Evolutionary conservation across 2,888 invertebrate genomes (phyloP), one percentile per base, ranked within the genome.

Genomic region (Spodoptera exigua): DNA sequence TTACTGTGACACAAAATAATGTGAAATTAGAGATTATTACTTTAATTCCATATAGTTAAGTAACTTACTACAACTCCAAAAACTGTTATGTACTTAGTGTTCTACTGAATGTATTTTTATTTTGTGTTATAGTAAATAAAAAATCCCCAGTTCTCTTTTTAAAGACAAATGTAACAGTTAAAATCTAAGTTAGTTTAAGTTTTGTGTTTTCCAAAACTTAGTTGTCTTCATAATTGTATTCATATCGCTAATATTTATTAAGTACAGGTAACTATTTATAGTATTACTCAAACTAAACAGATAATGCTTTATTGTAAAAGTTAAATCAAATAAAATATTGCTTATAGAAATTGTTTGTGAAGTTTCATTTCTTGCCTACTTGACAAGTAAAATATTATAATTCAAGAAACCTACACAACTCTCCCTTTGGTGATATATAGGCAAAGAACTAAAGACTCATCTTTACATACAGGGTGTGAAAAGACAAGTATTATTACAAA

Each of bases 271-370:
- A 56, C 53, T 69, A 62, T 73, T 57, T 73, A 57, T 68, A 63
- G 61, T 70, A 66, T 75, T 76, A 77, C 53, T 65, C 68, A 57
- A 70, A 68, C 60, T 73, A 68, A 76, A 70, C 61, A 68, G 53
- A 71, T 76, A 65, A 63, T 46, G 76, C 78, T 70, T 74, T 77
- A 76, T 72, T 74, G 65, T 76, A 74, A 70, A 73, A 67, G 74
- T 76, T 76, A 74, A 74, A 75, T 78, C 66, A 70, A 78, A 73
- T 77, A 78, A 79, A 75, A 12, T 58, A 66, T 51, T 76, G 71
- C 76, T 72, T 78, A 69, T 56, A 51, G 36, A 47, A 17, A 46
- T 46, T 0, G 12, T 13, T n/a, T n/a, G n/a, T n/a, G n/a, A n/a
- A n/a, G n/a, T n/a, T n/a, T n/a, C n/a, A n/a, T n/a, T n/a, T n/a